Conservation (phyloP, 2,888 invertebrate species). For the Parasteatoda lunata region DNA sequence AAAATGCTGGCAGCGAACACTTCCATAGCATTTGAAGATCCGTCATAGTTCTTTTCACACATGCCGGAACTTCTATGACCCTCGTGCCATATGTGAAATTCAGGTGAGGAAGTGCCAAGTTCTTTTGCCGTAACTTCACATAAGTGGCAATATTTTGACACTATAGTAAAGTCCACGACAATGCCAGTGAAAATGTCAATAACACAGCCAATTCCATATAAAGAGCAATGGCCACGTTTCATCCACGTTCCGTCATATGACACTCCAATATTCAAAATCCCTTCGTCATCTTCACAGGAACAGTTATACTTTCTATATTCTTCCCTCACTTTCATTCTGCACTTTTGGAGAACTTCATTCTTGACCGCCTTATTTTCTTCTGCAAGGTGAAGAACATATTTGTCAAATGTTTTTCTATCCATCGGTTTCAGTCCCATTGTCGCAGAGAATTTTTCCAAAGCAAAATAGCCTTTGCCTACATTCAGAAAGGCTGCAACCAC, state of each 20-base stretch:
- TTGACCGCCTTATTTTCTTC: neutral
- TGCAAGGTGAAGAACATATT: neutral
- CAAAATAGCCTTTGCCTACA: neutral
- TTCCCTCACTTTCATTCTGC: neutral
- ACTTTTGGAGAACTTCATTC: neutral
- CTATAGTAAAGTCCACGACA: neutral
- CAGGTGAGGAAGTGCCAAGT: neutral
- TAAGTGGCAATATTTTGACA: neutral
- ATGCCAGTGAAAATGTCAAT: neutral
- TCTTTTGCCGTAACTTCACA: neutral
- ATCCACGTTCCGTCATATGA: neutral
- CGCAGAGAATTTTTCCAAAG: neutral
- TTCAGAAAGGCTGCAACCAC: neutral
- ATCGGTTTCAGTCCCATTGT: neutral
- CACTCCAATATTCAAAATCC: neutral
- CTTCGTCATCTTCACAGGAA: neutral
- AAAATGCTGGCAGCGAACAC: neutral
- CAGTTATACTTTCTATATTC: neutral
- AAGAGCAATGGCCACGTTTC: neutral
- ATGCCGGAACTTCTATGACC: neutral
- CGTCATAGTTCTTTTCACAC: neutral
- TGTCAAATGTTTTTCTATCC: neutral
- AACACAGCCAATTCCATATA: neutral
- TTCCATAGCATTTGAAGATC: neutral
- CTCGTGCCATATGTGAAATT: neutral